A percentile compares a stretch with the other conserved stretches of the same genome.
Conservation (phyloP, 2,113 vertebrate genomes). For the Xenopus borealis region DNA sequence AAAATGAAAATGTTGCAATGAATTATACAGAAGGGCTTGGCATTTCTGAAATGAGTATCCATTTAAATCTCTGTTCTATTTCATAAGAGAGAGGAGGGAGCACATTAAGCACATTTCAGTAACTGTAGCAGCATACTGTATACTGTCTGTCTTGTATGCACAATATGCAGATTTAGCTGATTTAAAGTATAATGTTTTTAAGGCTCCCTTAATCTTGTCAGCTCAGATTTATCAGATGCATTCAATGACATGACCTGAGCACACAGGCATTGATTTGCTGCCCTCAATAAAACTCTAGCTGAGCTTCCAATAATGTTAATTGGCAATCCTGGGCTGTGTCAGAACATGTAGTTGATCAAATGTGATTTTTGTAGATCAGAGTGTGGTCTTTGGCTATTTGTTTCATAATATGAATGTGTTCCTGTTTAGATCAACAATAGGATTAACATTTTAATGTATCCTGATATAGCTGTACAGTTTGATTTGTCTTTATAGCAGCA, state of each 20-base stretch:
- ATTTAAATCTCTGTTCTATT: no score
- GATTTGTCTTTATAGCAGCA: no score
- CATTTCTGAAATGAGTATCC: no score
- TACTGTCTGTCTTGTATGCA: no score
- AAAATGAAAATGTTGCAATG: no score
- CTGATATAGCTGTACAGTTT: not conserved
- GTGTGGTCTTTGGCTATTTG: conserved; percentile 9
- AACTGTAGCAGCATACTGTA: no score
- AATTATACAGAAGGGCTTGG: no score
- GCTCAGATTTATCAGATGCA: conserved; percentile 29
- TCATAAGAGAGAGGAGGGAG: no score
- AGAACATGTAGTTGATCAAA: conserved; percentile 21
- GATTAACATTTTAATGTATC: conserved; percentile 15
- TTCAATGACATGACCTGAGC: conserved; percentile 27
- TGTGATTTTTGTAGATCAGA: conserved; percentile 26
- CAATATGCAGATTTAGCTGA: not conserved
- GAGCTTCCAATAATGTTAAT: conserved; percentile 26
- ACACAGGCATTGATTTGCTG: conserved; percentile 25
- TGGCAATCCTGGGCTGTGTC: conserved; percentile 19
- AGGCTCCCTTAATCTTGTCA: conserved; percentile 14
- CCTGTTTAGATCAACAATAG: conserved; percentile 15
- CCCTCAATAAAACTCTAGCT: not conserved
- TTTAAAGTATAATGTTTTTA: conserved; percentile 28
- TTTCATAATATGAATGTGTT: not conserved
- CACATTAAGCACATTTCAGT: no score